Evolutionary conservation across 2,888 invertebrate genomes (phyloP), one percentile per base, ranked within the genome.

Genomic region (Scaeva pyrastri): DNA sequence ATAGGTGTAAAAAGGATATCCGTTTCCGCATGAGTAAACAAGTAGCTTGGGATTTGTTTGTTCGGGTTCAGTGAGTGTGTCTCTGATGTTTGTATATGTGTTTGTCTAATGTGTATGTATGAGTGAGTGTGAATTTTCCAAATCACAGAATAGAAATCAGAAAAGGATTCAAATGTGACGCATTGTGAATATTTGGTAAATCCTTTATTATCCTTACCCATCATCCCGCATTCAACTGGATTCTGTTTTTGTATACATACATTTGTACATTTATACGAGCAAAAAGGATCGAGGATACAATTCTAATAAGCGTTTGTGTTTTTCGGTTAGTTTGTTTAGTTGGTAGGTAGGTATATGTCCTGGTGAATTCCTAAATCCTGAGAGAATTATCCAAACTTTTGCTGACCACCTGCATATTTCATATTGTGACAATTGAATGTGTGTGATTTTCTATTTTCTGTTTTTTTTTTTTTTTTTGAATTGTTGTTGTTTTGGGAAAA

Each of bases 381-480:
- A 8, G 68, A 52, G 68, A 52, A 68, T 68, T 39, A 52, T 68
- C 68, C 68, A 68, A 68, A 52, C 52, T 68, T 48, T 66, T 55
- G 79, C 55, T 79, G 84, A 79, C 84, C 84, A 84, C 84, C 84
- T 84, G 84, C 74, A 79, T 64, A 64, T 78, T 83, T 70, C 55
- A 70, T 66, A 48, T 39, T 62, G 55, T 45, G 60, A 77, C 68
- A 77, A 72, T 77, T 71, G 71, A 31, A 72, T 75, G 64, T 66
- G 58, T 68, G 21, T 68, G 68, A 68, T 52, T 52, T 50, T 68
- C 16, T 64, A 31, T 48, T 16, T 48, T 26, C 26, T 26, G 26
- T 26, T 6, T 48, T 36, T 50, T 50, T 68, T 26, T 11, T 36
- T 10, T 64, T 31, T 26, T 19, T 19, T 4, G 11, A 6, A 14